A percentile compares a stretch with the other conserved stretches of the same genome.
Conservation (phyloP, 2,113 vertebrate species). For the Micronycteris hirsuta region DNA sequence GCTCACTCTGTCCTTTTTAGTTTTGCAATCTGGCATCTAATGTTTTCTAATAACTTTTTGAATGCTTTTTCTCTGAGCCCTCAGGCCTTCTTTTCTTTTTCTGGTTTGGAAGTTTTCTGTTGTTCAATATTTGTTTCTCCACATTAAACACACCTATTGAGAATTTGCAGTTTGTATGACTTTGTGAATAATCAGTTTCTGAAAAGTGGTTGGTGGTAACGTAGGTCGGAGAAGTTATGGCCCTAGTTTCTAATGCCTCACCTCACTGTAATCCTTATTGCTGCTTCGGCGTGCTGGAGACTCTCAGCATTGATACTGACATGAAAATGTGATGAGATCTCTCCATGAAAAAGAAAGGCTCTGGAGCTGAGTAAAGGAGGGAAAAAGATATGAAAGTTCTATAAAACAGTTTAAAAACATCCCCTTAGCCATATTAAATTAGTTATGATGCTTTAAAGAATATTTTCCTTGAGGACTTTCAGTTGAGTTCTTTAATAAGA, state of each 20-base stretch:
- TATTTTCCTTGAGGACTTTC: conserved; percentile 50
- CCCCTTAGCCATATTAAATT: not conserved
- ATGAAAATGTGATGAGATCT: conserved; percentile 3
- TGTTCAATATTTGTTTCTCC: conserved; percentile 26
- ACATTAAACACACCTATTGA: not conserved
- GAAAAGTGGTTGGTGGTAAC: not conserved
- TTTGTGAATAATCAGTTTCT: conserved; percentile 16
- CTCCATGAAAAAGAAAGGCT: not conserved
- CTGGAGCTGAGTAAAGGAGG: not conserved
- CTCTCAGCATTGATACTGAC: not conserved
- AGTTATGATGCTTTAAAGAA: conserved; percentile 45
- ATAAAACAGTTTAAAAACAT: not conserved
- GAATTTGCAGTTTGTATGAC: not conserved
- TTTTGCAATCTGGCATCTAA: not conserved
- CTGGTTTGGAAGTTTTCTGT: conserved; percentile 1
- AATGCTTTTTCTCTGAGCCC: conserved; percentile 14
- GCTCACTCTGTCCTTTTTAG: not conserved
- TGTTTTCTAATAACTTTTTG: conserved; percentile 18
- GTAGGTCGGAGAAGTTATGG: not conserved
- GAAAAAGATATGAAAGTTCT: not conserved
- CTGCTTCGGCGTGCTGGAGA: not conserved
- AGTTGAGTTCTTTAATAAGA: conserved; percentile 56
- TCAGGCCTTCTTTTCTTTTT: not conserved
- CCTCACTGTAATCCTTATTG: not conserved
- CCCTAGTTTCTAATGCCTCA: not conserved